Evolutionary conservation across 2,113 vertebrate genomes (phyloP).

Genomic region (Pangasianodon gigas): DNA sequence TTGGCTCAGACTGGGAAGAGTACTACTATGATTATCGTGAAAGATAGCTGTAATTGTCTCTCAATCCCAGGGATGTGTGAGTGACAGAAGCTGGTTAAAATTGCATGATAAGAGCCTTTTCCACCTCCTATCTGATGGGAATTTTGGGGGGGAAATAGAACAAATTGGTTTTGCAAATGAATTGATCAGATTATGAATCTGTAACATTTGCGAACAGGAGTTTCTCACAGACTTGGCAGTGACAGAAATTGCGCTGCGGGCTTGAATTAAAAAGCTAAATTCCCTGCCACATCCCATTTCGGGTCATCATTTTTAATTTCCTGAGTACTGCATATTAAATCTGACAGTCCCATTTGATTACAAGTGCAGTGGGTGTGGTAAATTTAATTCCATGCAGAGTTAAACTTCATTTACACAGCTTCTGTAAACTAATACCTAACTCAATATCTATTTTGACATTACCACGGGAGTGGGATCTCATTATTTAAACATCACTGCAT

Average conservation of each 20-base stretch:
- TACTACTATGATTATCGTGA: conserved; percentile 77
- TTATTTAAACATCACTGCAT: conserved; percentile 27
- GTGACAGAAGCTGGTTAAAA: conserved; percentile 71
- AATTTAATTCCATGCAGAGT: conserved; percentile 35
- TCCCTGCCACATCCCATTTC: conserved; percentile 26
- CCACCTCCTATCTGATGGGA: conserved; percentile 61
- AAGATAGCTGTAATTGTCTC: conserved; percentile 77
- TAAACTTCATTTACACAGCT: conserved; percentile 14
- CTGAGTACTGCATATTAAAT: conserved; percentile 6
- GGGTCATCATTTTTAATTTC: conserved; percentile 40
- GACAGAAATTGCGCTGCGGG: conserved; percentile 41
- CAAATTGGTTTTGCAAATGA: conserved; percentile 49
- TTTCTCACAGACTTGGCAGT: conserved; percentile 58
- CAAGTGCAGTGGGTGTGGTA: conserved; percentile 6
- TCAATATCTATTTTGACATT: conserved; percentile 11
- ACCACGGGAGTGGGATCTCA: neutral
- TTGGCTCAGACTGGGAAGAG: conserved; percentile 59
- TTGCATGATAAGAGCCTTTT: conserved; percentile 61
- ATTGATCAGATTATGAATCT: conserved; percentile 66
- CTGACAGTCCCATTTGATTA: conserved; percentile 30
- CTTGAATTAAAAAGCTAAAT: conserved; percentile 49
- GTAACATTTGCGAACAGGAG: conserved; percentile 65
- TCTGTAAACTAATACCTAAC: conserved; percentile 11
- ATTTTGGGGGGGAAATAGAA: conserved; percentile 38
- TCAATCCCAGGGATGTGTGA: conserved; percentile 67